These are phyloP conservation scores for Ostrea denselamellosa DNA, from an alignment of 1,140 invertebrate genomes.

Conservation along the genomic window DNA sequence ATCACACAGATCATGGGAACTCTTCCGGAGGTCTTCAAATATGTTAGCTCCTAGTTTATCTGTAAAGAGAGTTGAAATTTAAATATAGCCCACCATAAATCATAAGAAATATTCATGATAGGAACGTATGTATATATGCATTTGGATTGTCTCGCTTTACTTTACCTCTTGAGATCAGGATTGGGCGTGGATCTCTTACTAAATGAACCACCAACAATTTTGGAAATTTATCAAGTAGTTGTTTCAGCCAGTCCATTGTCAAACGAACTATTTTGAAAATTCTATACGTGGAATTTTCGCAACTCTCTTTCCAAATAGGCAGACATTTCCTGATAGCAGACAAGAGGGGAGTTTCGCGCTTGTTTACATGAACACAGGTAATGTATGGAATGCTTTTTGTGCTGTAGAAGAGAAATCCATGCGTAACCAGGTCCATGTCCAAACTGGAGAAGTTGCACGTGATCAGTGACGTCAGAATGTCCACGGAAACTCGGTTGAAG, in stretches of 20 bases:
- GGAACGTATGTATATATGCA: no score
- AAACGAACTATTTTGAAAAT: conserved; percentile 47
- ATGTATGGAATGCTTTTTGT: background rate
- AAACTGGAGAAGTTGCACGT: background rate
- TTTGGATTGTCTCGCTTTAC: background rate
- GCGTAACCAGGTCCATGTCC: background rate
- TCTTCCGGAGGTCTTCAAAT: background rate
- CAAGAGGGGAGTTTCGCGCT: background rate
- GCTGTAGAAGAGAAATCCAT: conserved; percentile 19
- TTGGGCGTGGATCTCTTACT: conserved; percentile 43
- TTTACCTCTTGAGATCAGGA: conserved; percentile 16
- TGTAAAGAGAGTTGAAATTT: background rate
- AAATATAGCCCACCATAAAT: background rate
- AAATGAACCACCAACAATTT: conserved; percentile 43
- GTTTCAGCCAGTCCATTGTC: conserved; percentile 28
- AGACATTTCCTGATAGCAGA: background rate
- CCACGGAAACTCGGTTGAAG: background rate
- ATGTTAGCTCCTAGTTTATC: conserved; percentile 13
- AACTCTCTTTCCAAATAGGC: background rate
- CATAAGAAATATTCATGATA: no score
- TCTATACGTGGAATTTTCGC: background rate
- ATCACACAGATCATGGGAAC: background rate
- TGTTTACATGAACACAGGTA: background rate
- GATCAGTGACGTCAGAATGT: background rate
- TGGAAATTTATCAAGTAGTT: conserved; percentile 31